phyloP scores from a whole-genome alignment of 53 echinoderm and acorn worm genomes.

The Pentamera pediparva region DNA sequence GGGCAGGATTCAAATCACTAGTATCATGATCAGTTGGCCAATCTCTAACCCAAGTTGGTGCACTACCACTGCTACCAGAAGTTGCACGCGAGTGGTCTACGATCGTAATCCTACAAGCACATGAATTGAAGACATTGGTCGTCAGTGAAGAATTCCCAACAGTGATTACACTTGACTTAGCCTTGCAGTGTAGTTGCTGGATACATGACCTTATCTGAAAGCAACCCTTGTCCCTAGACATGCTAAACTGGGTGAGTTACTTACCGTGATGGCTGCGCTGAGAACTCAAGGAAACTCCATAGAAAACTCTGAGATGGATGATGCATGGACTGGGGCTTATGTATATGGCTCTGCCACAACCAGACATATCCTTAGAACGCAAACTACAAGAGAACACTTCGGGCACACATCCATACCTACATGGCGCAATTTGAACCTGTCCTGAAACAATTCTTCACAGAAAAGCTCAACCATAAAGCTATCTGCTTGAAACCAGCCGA shows the following conservation, averaged over 20 bases:
- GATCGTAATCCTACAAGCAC: slow-evolving; percentile 46
- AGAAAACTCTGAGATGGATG: slow-evolving; percentile 63
- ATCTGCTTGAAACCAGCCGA: slow-evolving; percentile 38
- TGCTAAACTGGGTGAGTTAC: slow-evolving; percentile 57
- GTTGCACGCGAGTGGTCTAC: slow-evolving; percentile 53
- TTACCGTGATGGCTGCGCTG: slow-evolving; percentile 58
- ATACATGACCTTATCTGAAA: slow-evolving; percentile 25
- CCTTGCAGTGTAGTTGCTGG: slow-evolving; percentile 41
- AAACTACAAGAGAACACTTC: slow-evolving; percentile 52
- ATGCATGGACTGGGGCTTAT: slow-evolving; percentile 66
- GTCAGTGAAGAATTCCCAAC: slow-evolving; percentile 44
- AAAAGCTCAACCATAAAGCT: slow-evolving; percentile 48
- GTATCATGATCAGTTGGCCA: slow-evolving; percentile 30
- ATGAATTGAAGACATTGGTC: slow-evolving; percentile 38
- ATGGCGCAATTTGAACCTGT: slow-evolving; percentile 49
- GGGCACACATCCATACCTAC: slow-evolving; percentile 47
- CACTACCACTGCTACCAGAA: slow-evolving; percentile 54
- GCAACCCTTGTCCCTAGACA: slow-evolving; percentile 41
- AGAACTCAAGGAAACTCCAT: slow-evolving; percentile 56
- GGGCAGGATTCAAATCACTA: slow-evolving; percentile 50
- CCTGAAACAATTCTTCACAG: slow-evolving; percentile 50
- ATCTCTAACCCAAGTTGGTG: slow-evolving; percentile 49
- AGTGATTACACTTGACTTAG: slow-evolving; percentile 55
- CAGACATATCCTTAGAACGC: slow-evolving; percentile 48
- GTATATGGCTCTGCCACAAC: slow-evolving; percentile 54